A percentile compares a stretch with the other conserved stretches of the same genome.
Conservation (phyloP, 2,888 invertebrate genomes). For the Rhynchonema sp. region DNA sequence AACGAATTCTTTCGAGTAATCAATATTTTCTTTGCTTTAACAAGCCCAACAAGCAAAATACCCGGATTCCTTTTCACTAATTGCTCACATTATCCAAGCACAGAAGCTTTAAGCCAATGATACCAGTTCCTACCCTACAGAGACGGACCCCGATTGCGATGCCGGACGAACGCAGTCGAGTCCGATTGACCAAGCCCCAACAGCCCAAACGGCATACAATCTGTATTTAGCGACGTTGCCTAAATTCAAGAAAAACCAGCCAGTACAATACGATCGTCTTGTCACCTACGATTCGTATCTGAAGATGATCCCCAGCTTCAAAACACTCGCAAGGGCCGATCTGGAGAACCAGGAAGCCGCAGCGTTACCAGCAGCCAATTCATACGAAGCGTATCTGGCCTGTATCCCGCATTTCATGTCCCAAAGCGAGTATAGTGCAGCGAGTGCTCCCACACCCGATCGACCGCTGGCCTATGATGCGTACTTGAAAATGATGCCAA, state of each 20-base stretch:
- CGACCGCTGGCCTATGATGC: neutral
- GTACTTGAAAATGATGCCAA: neutral
- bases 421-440: no score
- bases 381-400: neutral
- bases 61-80: no score
- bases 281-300: neutral
- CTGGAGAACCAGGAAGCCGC: neutral
- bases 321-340: neutral
- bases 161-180: neutral
- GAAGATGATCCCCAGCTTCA: neutral
- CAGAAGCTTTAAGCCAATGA: no score
- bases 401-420: neutral
- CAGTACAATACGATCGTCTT: neutral
- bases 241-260: neutral
- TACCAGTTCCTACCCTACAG: no score
- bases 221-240: neutral
- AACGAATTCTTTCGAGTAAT: no score
- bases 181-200: neutral
- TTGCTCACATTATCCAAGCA: neutral
- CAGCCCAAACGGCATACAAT: neutral
- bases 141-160: no score
- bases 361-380: neutral
- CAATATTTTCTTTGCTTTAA: no score
- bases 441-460: neutral
- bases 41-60: no score